phyloP scores from a whole-genome alignment of 2,113 vertebrate genomes.

The Petaurus breviceps region DNA sequence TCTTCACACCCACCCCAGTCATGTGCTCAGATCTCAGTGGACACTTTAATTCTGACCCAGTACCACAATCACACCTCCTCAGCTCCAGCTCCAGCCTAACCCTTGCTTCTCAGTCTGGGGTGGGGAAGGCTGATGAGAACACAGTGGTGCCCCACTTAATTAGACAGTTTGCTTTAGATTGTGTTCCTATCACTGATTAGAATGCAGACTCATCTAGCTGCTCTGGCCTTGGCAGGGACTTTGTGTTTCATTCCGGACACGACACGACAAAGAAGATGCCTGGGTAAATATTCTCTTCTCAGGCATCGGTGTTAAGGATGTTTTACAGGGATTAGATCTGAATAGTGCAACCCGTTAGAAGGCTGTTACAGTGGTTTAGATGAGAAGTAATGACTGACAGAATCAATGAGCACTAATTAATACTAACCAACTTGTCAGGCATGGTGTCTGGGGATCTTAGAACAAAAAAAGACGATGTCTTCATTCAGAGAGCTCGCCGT shows the following conservation, averaged over 20 bases:
- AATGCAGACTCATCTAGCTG: neutral
- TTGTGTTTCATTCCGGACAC: neutral
- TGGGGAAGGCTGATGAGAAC: neutral
- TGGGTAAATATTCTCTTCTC: neutral
- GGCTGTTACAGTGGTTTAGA: neutral
- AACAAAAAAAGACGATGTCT: neutral
- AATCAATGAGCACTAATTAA: neutral
- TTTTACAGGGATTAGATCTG: neutral
- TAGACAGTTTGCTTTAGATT: conserved; percentile 57
- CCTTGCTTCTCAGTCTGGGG: neutral
- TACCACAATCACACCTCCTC: neutral
- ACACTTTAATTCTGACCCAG: conserved; percentile 15
- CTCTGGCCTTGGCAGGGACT: neutral
- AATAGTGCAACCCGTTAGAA: neutral
- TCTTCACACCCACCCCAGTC: neutral
- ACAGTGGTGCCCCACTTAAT: conserved; percentile 42
- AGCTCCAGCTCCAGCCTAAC: neutral
- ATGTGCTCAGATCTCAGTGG: neutral
- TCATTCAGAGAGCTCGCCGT: neutral
- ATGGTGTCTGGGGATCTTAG: neutral
- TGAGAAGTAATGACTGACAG: neutral
- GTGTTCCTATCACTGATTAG: conserved; percentile 5
- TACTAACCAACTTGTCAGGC: neutral
- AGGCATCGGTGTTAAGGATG: neutral
- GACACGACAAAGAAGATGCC: neutral